Evolutionary conservation across 1,140 invertebrate genomes (phyloP), one percentile per base, ranked within the genome.

Genomic region (Chironomus striatipennis): DNA sequence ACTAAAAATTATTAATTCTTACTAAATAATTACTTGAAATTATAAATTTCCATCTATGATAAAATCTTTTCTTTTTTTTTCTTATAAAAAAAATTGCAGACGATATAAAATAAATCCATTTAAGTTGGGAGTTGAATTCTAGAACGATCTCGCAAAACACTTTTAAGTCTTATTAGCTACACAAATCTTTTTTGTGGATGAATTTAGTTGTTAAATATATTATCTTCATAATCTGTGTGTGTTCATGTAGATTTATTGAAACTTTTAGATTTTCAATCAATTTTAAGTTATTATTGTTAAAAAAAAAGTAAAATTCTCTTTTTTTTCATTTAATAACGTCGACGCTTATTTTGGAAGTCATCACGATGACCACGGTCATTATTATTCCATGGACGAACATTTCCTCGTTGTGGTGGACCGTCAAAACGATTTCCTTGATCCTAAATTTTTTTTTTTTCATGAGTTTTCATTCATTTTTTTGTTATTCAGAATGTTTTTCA

Each of bases 321-420:
- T n/a, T n/a, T n/a, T n/a, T n/a, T n/a, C n/a, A 74, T 78, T 81
- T 83, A 84, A 77, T 81, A 84, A 20, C 83, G 83, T 78, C 83
- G 82, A 76, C 83, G 83, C 81, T 84, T 84, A 79, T 83, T 84
- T 78, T 82, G 83, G 78, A 78, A 84, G 82, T 84, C 83, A 75
- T 84, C 83, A 80, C 83, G 80, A 81, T 80, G 81, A 78, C 83
- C 82, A 74, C 81, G 78, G 75, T 78, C 79, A 34, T 34, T 34
- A 34, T 34, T 34, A 24, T 83, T 82, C 83, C 83, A 84, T 74
- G 73, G 73, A 17, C 73, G 73, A 79, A 79, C 81, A 77, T 82
- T 81, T 75, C 73, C 73, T n/a, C 73, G 8, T 74, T 34, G 15
- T 43, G 10, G 21, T 17, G 21, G 18, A 24, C 73, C 18, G 42